Conservation (phyloP, 2,113 vertebrate species). For the Ammospiza caudacuta region DNA sequence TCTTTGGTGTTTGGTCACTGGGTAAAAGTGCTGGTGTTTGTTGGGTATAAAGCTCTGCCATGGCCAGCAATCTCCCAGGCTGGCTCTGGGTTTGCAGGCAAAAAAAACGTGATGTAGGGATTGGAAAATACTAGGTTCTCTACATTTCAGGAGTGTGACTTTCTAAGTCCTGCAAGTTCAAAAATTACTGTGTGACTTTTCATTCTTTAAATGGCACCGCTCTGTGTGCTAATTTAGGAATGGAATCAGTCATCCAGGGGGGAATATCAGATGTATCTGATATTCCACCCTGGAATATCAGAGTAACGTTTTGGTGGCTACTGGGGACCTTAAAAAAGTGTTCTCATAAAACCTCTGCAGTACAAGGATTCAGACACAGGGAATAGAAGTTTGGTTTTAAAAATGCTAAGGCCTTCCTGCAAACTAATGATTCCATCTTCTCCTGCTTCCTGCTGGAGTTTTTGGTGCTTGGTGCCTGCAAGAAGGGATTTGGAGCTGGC, state of each 20-base stretch:
- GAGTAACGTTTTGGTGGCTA: neutral
- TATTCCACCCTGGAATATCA: neutral
- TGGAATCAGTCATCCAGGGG: neutral
- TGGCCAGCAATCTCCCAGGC: neutral
- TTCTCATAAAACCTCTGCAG: neutral
- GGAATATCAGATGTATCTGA: rapidly evolving
- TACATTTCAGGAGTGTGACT: neutral
- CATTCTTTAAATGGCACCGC: neutral
- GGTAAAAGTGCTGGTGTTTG: neutral
- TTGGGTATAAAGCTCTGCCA: neutral
- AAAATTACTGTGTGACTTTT: neutral
- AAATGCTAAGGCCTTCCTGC: neutral
- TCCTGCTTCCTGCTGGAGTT: neutral
- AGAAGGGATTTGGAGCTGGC: neutral
- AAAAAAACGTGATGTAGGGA: neutral
- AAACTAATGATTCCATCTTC: neutral
- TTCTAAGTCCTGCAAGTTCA: neutral
- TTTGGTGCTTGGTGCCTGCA: neutral
- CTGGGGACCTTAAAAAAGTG: neutral
- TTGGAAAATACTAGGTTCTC: neutral
- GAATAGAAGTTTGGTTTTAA: neutral
- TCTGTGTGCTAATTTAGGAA: neutral
- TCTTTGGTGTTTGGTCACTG: neutral
- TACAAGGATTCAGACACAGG: neutral
- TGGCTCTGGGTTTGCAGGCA: neutral